These are phyloP conservation scores for Mustela nigripes DNA, from an alignment of 2,113 vertebrate genomes.

Conservation along the genomic window DNA sequence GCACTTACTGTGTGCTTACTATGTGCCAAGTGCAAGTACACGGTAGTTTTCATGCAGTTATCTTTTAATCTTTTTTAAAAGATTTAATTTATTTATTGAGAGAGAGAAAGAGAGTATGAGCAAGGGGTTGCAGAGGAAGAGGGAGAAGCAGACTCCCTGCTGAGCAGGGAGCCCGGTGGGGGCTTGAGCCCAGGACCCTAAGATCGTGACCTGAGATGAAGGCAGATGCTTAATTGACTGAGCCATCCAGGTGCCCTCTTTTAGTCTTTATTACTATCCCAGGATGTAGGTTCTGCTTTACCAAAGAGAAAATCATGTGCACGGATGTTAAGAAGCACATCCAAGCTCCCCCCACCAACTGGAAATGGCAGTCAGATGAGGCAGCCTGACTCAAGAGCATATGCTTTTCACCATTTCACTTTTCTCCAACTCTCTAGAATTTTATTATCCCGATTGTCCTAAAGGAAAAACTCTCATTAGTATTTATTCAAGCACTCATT, in stretches of 20 bases:
- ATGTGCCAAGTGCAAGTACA: not conserved
- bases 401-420: rapidly evolving
- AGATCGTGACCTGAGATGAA: too few relatives aligned
- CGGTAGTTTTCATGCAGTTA: too few relatives aligned
- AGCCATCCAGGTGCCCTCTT: too few relatives aligned
- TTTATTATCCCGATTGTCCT: not conserved
- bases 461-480: not conserved
- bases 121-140: not conserved
- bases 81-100: too few relatives aligned
- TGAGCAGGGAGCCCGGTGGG: too few relatives aligned
- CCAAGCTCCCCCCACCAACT: rapidly evolving
- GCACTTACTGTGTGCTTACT: not conserved
- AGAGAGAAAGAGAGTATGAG: not conserved
- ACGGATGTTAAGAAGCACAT: not conserved
- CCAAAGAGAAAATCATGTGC: not conserved
- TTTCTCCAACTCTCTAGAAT: not conserved
- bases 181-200: too few relatives aligned
- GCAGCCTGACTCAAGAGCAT: not conserved
- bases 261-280: not conserved
- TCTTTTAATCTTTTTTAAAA: too few relatives aligned
- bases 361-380: not conserved
- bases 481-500: not conserved
- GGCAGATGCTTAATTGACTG: too few relatives aligned
- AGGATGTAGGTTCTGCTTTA: not conserved
- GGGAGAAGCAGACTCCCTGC: too few relatives aligned